Evolutionary conservation across 2,888 invertebrate genomes (phyloP).

Genomic region (Acronicta psi): DNA sequence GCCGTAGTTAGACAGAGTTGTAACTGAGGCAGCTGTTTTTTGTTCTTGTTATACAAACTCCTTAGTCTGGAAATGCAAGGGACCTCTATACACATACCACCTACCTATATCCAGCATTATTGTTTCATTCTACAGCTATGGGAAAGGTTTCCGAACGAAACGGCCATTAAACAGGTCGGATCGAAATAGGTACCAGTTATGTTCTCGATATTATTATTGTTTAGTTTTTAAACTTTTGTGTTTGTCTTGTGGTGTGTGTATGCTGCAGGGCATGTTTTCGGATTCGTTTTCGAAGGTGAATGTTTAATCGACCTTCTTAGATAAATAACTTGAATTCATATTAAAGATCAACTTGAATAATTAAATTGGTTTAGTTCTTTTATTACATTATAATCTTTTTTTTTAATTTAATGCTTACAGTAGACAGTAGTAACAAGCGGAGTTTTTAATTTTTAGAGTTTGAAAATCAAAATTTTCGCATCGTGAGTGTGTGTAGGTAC

Average conservation of each 20-base stretch:
- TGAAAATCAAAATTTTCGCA: too few relatives aligned
- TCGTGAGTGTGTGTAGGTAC: too few relatives aligned
- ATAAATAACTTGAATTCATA: not conserved
- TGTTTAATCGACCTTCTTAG: conserved; percentile 11
- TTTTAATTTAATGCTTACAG: conserved; percentile 10
- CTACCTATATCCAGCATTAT: conserved; percentile 60
- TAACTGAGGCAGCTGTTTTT: conserved; percentile 78
- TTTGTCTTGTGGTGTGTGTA: conserved; percentile 31
- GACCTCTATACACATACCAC: conserved; percentile 60
- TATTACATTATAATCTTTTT: not conserved
- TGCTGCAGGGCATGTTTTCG: conserved; percentile 31
- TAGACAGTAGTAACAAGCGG: too few relatives aligned
- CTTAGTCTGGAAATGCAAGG: conserved; percentile 81
- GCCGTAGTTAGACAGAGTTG: conserved; percentile 70
- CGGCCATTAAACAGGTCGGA: conserved; percentile 57
- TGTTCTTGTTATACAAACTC: conserved; percentile 78
- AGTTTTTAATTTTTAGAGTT: too few relatives aligned
- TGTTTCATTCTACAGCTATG: conserved; percentile 75
- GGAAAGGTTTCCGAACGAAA: conserved; percentile 70
- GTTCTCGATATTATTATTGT: conserved; percentile 49
- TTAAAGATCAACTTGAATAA: not conserved
- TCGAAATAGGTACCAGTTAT: conserved; percentile 57
- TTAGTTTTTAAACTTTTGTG: conserved; percentile 37
- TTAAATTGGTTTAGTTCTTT: not conserved
- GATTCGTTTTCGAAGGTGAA: conserved; percentile 17